Base-by-base conservation (phyloP, 2,113 vertebrate species). In the Thymallus thymallus region DNA sequence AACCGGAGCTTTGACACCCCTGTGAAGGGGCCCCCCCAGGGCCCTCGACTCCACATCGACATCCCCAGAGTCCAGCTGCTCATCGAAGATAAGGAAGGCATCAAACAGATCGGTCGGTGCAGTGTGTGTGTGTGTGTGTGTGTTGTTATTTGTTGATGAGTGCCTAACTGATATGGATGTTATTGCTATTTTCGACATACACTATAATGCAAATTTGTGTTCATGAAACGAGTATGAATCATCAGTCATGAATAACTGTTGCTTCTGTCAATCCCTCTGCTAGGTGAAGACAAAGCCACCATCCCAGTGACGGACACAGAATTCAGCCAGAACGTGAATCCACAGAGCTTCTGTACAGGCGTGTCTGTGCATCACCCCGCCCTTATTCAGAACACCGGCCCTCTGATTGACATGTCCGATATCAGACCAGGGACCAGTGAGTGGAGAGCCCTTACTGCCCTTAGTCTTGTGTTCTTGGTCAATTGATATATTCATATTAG, bases 1-100 rank as follows among this genome's bases (percentile, higher is more conserved):
- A 98, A 98, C 90, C 94, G 98, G 84, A 98, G 97, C 87, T 98
- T 99, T 69, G 98, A 99, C 91, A 99, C 97, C 6, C 98, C 98
- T 0, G 98, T 99, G 87, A 99, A 99, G 90, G 97, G 98, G 0
- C 97, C 96, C 6, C 96, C 97, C 0, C 97, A 98, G 84, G 97
- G 97, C n/a, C 98, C 98, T 2, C 94, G 98, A 9, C 92, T 99
- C 58, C 98, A 99, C 90, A 99, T 99, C 0, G 98, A 99, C 89
- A 98, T 99, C 81, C 98, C 98, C 0, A 94, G 98, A 5, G 98
- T 98, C 9, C 98, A 99, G 91, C 93, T 99, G 69, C 95, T 99
- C 69, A 98, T 99, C 45, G 98, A 99, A 86, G 97, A 99, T 92
- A 99, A 99, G 89, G 98, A 99, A 71, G 97, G 98, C 85, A 98